Base-by-base conservation (phyloP, 1,140 invertebrate species). In the Drosophila arawakana region DNA sequence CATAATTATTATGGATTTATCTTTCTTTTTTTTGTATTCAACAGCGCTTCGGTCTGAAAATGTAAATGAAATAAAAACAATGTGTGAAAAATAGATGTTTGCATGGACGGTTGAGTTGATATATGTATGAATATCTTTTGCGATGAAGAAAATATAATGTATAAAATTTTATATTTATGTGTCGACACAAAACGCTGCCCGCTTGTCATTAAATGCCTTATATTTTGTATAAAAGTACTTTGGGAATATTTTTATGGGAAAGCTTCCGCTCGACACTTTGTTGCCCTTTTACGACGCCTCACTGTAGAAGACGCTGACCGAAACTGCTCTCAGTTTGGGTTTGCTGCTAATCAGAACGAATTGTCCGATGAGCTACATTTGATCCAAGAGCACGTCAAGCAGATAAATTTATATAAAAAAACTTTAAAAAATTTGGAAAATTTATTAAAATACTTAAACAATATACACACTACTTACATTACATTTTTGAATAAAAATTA, bases 31-130 rank as follows among this genome's bases (percentile, higher is more conserved):
- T 73, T 71, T 68, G 9, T 10, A 11, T 63, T 10, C 5, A 7
- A 8, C 34, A 55, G 35, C 43, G 13, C 44, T 63, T 44, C 18
- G 57, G 21, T 71, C 58, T 43, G 7, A 71, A 84, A 78, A 69
- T 79, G 65, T 76, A 86, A 86, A 86, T 82, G 68, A 77, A 86
- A 82, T 76, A 62, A 82, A 86, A 81, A 81, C 82, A 85, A 67
- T 41, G 49, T 13, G 37, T 4, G 7, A 54, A 34, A 57, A 63
- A 46, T 41, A 44, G 44, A 46, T 70, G 13, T 39, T 46, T 62
- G 18, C 4, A 10, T n/a, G 39, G 15, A 11, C 34, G 8, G 25
- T 10, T 34, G 52, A 3, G n/a, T 55, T 13, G 13, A 13, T 46
- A 15, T 46, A 47, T 37, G 7, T n/a, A 50, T 50, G 2, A 3